Base-by-base conservation (phyloP, 2,113 vertebrate genomes). In the Calidris pugnax region DNA sequence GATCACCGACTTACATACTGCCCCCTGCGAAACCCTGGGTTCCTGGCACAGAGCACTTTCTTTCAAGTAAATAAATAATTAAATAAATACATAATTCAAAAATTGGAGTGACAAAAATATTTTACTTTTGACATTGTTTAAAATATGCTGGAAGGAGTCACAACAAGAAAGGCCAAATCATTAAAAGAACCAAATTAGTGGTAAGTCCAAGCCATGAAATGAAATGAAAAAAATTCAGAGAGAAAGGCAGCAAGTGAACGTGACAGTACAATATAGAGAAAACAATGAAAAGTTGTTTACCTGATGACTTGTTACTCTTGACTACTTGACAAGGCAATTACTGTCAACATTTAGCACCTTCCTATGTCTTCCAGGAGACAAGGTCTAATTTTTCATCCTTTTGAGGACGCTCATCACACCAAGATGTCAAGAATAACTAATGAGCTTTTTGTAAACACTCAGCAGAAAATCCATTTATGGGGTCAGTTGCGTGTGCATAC, bases 301-400 rank as follows among this genome's bases (percentile, higher is more conserved):
- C 68, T 87, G 68, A 84, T 32, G 21, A 72, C 68, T 80, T 1
- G 0, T n/a, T 90, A 77, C 55, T 85, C 63, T 85, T 6, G 7
- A 89, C 45, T 73, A 75, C 69, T 89, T 92, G 84, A 83, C 80
- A 89, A 87, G 69, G 41, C 76, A 92, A 89, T 73, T 93, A 90
- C 48, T 77, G 56, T 66, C 73, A 89, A 71, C 71, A 60, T 73
- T 81, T 91, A 81, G 35, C 35, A 92, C 18, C 60, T 80, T 37
- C 28, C 43, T 56, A 13, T 19, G 17, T 81, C 78, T 87, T 89
- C 51, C 33, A 77, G 66, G n/a, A 93, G 60, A 90, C 39, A 77
- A 81, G 35, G 56, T 72, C 71, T 93, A 90, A 89, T 85, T 94
- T 88, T 89, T 90, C 37, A 81, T 57, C 43, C 35, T 77, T 90